Percentiles rank a stretch among this genome's conserved stretches.
Conservation (phyloP, 1,140 invertebrate genomes). For the Drosophila bocqueti region DNA sequence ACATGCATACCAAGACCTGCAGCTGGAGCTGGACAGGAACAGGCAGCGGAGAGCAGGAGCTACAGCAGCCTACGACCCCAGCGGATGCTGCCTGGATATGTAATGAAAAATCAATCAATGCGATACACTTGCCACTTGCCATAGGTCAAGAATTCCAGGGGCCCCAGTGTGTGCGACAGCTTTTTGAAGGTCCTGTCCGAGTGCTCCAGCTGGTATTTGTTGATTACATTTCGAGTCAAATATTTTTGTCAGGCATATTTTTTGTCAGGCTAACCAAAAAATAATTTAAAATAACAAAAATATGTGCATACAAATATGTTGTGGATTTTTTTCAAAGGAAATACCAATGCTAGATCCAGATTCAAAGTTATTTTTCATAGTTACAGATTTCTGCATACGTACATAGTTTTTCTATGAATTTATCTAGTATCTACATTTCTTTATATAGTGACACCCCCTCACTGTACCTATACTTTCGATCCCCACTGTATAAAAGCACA, state of each 20-base stretch:
- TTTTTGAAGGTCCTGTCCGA: conserved; percentile 8
- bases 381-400: not conserved
- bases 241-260: conserved; percentile 12
- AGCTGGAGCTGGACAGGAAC: conserved; percentile 21
- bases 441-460: not conserved
- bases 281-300: conserved; percentile 5
- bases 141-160: conserved; percentile 39
- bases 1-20: conserved; percentile 69
- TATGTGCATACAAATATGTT: not conserved
- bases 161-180: conserved; percentile 5
- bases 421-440: not conserved
- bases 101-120: conserved; percentile 83
- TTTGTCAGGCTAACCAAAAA: not conserved
- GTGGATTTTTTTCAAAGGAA: not conserved
- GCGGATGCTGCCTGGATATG: conserved; percentile 74
- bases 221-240: conserved; percentile 24
- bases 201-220: conserved; percentile 13
- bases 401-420: not conserved
- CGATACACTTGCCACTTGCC: conserved; percentile 54
- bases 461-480: not conserved
- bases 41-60: not conserved
- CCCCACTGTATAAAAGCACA: conserved; percentile 5
- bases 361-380: not conserved
- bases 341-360: not conserved
- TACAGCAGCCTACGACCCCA: conserved; percentile 5